Evolutionary conservation across 2,797 vertebrate species (phyloP).

Genomic region (Centropyge bicolor): DNA sequence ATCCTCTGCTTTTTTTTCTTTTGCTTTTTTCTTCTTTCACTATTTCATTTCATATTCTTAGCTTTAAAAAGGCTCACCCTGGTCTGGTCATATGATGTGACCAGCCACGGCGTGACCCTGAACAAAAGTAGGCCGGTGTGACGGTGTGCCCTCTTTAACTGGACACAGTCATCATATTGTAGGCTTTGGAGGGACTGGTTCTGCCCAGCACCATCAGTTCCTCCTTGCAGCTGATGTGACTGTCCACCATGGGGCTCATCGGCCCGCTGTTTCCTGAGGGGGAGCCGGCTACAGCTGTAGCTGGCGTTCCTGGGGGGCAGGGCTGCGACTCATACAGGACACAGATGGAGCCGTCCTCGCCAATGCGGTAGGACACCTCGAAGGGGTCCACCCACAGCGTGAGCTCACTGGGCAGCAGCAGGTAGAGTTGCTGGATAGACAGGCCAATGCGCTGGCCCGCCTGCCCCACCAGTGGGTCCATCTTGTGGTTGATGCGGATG

Average conservation of each 20-base stretch:
- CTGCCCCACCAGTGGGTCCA: conserved; percentile 96
- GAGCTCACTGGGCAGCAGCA: conserved; percentile 96
- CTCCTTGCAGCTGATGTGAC: conserved; percentile 99
- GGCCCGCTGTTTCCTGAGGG: conserved; percentile 72
- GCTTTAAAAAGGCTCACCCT: conserved; percentile 82
- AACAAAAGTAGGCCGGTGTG: conserved; percentile 67
- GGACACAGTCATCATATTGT: conserved; percentile 99
- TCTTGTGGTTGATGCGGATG: conserved; percentile 99
- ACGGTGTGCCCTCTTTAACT: conserved; percentile 85
- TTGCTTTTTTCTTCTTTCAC: conserved; percentile 74
- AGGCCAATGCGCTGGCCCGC: conserved; percentile 95
- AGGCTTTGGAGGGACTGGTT: conserved; percentile 96
- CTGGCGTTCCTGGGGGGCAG: conserved; percentile 60
- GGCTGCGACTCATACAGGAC: conserved; percentile 96
- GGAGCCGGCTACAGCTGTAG: conserved; percentile 56
- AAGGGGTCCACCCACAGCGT: conserved; percentile 98
- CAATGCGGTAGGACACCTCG: conserved; percentile 97
- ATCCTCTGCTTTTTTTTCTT: conserved; percentile 84
- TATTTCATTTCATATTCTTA: conserved; percentile 84
- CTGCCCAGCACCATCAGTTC: conserved; percentile 94
- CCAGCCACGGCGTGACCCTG: conserved; percentile 74
- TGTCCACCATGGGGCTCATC: conserved; percentile 93
- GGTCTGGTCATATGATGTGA: conserved; percentile 60
- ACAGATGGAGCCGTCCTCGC: conserved; percentile 97
- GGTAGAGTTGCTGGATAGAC: conserved; percentile 96